phyloP scores from a whole-genome alignment of 2,888 invertebrate genomes.

The Thyatira batis region DNA sequence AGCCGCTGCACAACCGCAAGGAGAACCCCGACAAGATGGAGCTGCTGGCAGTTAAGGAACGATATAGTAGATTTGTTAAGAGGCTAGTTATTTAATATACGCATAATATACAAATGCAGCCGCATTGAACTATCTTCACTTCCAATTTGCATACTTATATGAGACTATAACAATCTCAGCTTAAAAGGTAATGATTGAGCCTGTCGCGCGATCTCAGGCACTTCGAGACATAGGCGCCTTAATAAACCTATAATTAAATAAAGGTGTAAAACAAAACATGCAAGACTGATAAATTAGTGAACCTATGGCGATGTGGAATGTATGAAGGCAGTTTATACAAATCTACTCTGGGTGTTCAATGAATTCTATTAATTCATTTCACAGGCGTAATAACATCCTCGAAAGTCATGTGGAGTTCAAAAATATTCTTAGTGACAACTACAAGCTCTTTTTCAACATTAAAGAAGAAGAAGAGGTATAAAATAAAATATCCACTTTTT shows the following conservation, averaged over 20 bases:
- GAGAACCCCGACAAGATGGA: conserved; percentile 66
- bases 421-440: conserved; percentile 84
- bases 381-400: conserved; percentile 64
- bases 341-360: too few relatives aligned
- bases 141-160: too few relatives aligned
- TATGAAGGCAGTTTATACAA: too few relatives aligned
- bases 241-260: too few relatives aligned
- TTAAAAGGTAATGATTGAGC: too few relatives aligned
- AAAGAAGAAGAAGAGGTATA: conserved; percentile 71
- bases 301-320: too few relatives aligned
- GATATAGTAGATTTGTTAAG: conserved; percentile 75
- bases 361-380: conserved; percentile 12
- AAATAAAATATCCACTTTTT: not conserved
- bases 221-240: not conserved
- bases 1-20: conserved; percentile 89
- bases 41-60: conserved; percentile 81
- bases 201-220: not conserved
- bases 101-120: too few relatives aligned
- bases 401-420: conserved; percentile 82
- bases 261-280: too few relatives aligned
- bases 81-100: conserved; percentile 52
- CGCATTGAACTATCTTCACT: too few relatives aligned
- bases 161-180: too few relatives aligned
- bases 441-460: conserved; percentile 86
- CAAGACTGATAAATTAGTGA: too few relatives aligned